Percentiles rank a stretch among this genome's conserved stretches.
These are phyloP conservation scores for Sesia bembeciformis DNA, from an alignment of 2,888 invertebrate genomes.

Conservation along the genomic window DNA sequence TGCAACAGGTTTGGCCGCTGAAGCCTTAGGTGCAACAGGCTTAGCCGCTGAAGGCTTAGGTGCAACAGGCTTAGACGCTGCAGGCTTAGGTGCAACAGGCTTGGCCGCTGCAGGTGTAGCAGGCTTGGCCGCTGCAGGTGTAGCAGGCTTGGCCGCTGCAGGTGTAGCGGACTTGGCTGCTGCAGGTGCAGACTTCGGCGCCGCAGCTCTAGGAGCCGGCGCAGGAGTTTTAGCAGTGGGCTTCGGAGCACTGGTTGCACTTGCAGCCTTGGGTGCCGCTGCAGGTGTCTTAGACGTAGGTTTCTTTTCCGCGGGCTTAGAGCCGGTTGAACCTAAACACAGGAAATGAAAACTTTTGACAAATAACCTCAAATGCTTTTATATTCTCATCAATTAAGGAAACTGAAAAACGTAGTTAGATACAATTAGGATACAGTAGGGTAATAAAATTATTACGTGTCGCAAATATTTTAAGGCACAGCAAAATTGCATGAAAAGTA, in stretches of 20 bases:
- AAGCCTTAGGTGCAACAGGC: slow-evolving; percentile 69
- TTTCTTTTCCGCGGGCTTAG: slow-evolving; percentile 65
- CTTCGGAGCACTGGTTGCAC: slow-evolving; percentile 41
- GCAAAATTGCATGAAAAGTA: neutral
- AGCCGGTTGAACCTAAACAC: slow-evolving; percentile 41
- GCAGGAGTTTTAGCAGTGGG: slow-evolving; percentile 55
- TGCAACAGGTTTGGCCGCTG: slow-evolving; percentile 48
- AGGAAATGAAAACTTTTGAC: neutral
- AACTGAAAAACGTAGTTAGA: too few species aligned
- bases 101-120: slow-evolving; percentile 42
- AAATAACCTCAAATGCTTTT: too few species aligned
- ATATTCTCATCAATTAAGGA: too few species aligned
- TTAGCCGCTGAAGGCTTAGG: slow-evolving; percentile 54
- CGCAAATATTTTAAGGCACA: too few species aligned
- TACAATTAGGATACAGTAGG: too few species aligned
- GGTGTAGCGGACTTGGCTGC: slow-evolving; percentile 26
- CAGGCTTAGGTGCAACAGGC: slow-evolving; percentile 57
- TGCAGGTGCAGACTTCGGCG: slow-evolving; percentile 38
- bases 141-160: slow-evolving; percentile 26
- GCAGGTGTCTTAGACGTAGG: slow-evolving; percentile 60
- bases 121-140: slow-evolving; percentile 52
- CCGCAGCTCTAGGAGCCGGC: slow-evolving; percentile 72
- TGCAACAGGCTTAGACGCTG: slow-evolving; percentile 43
- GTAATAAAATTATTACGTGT: too few species aligned
- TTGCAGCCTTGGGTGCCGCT: slow-evolving; percentile 55